Evolutionary conservation across 2,113 vertebrate genomes (phyloP).

Genomic region (Plecotus auritus): DNA sequence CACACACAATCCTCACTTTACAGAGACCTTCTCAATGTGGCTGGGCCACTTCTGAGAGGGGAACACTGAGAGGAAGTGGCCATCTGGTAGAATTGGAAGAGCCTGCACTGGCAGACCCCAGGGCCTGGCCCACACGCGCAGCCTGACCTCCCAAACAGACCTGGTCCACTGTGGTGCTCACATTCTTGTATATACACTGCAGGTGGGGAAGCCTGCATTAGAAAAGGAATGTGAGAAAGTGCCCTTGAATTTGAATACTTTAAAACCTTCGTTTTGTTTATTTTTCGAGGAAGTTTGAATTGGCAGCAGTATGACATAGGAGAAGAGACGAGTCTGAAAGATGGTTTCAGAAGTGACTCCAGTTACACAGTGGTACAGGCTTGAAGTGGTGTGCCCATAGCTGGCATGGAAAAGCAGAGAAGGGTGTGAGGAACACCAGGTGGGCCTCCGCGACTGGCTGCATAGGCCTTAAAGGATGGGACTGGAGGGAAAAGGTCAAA

Average conservation of each 20-base stretch:
- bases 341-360: not conserved
- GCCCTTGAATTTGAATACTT: not conserved
- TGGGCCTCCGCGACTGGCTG: rapidly evolving
- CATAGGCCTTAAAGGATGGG: not conserved
- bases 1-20: not conserved
- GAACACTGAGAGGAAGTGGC: not conserved
- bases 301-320: not conserved
- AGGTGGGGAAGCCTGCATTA: not conserved
- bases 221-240: not conserved
- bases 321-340: not conserved
- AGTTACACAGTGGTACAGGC: rapidly evolving
- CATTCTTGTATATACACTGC: not conserved
- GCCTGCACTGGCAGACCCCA: too few relatives aligned
- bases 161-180: rapidly evolving
- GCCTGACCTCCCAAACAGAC: not conserved
- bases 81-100: rapidly evolving
- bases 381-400: not conserved
- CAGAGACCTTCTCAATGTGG: not conserved
- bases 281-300: not conserved
- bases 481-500: not conserved
- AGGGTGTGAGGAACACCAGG: rapidly evolving
- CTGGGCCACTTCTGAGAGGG: not conserved
- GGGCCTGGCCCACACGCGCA: rapidly evolving
- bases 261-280: not conserved
- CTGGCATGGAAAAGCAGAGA: not conserved